Evolutionary conservation across 2,113 vertebrate genomes (phyloP).

Genomic region (Actenoides hombroni): DNA sequence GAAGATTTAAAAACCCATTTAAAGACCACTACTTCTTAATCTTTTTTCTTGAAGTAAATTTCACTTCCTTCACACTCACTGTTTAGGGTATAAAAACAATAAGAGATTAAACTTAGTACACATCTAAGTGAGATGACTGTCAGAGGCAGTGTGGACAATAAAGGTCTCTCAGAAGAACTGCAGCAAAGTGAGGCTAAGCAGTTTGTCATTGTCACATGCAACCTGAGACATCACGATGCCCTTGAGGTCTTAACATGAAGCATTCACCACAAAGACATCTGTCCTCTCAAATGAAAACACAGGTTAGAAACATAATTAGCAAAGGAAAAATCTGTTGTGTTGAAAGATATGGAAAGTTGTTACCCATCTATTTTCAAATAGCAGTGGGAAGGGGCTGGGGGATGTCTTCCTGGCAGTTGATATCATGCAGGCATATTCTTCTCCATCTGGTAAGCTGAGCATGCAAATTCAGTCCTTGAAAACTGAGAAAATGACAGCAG

Average conservation of each 20-base stretch:
- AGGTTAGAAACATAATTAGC: background rate
- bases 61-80: background rate
- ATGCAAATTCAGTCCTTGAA: background rate
- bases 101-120: background rate
- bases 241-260: background rate
- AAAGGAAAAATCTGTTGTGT: background rate
- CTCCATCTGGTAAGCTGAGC: background rate
- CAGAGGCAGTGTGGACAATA: fast-evolving
- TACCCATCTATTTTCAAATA: background rate
- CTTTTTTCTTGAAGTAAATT: background rate
- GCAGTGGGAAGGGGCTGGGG: background rate
- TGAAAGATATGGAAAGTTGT: background rate
- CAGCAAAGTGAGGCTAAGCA: background rate
- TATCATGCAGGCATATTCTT: background rate
- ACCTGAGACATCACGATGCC: background rate
- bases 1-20: background rate
- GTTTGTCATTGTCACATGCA: background rate
- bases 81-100: background rate
- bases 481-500: background rate
- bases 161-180: background rate
- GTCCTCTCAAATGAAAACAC: background rate
- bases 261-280: background rate
- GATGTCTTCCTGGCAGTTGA: background rate
- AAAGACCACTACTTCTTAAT: background rate
- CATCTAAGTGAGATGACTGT: too few relatives aligned